Conservation (phyloP, 2,888 invertebrate species). For the Epirrhoe tristata region DNA sequence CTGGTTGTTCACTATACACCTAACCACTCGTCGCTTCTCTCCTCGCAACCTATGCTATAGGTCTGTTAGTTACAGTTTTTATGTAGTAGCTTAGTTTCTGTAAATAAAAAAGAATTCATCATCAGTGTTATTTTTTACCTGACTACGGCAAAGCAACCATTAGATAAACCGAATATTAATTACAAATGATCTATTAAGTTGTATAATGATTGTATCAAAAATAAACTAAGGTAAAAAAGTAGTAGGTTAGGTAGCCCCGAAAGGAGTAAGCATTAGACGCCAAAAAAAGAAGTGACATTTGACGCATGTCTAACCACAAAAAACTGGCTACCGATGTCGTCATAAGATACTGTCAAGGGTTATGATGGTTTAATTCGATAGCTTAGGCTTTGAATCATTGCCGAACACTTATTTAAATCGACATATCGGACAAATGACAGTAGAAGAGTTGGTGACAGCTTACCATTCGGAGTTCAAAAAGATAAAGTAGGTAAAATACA, state of each 20-base stretch:
- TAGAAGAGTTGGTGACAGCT: conserved; percentile 41
- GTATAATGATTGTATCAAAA: no score
- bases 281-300: conserved; percentile 51
- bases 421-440: conserved; percentile 62
- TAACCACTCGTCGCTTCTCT: no score
- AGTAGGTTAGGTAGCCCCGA: neutral
- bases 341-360: conserved; percentile 64
- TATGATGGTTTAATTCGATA: conserved; percentile 78
- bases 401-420: conserved; percentile 64
- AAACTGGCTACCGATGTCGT: conserved; percentile 73
- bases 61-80: no score
- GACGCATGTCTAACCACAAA: conserved; percentile 53
- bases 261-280: conserved; percentile 34
- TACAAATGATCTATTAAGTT: no score
- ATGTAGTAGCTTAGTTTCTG: no score
- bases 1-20: no score
- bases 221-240: no score
- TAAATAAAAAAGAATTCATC: no score
- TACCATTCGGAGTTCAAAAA: neutral
- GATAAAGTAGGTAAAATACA: neutral
- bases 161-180: no score
- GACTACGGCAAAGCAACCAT: no score
- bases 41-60: no score
- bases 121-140: no score
- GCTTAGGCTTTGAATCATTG: conserved; percentile 63